Evolutionary conservation across 2,888 invertebrate genomes (phyloP).

Genomic region (Cataglyphis cursor): DNA sequence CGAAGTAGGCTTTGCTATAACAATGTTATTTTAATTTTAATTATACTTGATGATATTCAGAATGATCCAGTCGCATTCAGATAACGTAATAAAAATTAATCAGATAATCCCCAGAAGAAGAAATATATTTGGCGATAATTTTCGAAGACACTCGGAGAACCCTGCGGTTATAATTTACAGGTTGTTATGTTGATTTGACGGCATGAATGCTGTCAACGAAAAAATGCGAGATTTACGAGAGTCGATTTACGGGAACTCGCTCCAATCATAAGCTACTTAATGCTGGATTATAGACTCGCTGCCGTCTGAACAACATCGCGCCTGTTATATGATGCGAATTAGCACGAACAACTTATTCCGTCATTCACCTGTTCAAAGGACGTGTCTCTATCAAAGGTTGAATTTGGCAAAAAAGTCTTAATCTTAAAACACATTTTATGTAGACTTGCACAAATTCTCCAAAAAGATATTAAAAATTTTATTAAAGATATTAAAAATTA

Average conservation of each 20-base stretch:
- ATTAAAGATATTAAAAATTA: no score
- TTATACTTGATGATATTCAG: background rate
- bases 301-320: constrained; percentile 17
- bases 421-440: background rate
- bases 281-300: constrained; percentile 55
- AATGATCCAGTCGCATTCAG: background rate
- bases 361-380: background rate
- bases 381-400: background rate
- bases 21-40: background rate
- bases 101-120: background rate
- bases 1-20: background rate
- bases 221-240: constrained; percentile 60
- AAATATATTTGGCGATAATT: constrained; percentile 16
- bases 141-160: constrained; percentile 5
- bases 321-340: constrained; percentile 62
- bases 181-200: constrained; percentile 34
- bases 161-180: constrained; percentile 47
- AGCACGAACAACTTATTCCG: constrained; percentile 57
- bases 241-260: constrained; percentile 23
- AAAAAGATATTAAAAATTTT: background rate
- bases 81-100: background rate
- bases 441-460: background rate
- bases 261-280: constrained; percentile 66
- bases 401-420: background rate
- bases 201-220: constrained; percentile 59